Percentiles rank a stretch among this genome's conserved stretches.
These are phyloP conservation scores for Nansenia antarctica DNA, from an alignment of 2,113 vertebrate species.

Conservation along the genomic window DNA sequence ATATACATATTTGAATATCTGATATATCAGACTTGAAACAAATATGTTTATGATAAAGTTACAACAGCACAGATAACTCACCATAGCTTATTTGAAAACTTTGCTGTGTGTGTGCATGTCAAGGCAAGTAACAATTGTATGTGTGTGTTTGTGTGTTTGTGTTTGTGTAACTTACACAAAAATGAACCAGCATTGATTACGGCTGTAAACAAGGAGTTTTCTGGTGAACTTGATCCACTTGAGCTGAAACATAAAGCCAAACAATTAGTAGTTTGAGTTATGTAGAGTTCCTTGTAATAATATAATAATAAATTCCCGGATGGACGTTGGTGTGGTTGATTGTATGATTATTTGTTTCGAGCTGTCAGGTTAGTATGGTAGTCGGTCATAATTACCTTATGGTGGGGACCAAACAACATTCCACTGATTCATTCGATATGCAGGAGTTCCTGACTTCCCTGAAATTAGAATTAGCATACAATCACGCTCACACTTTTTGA, in stretches of 20 bases:
- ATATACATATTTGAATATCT: background rate
- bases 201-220: slow-evolving; percentile 76
- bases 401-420: slow-evolving; percentile 70
- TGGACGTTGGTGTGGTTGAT: too few species aligned
- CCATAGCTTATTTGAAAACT: background rate
- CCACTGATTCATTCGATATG: slow-evolving; percentile 44
- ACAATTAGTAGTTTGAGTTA: background rate
- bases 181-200: slow-evolving; percentile 70
- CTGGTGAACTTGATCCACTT: slow-evolving; percentile 67
- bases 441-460: slow-evolving; percentile 66
- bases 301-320: too few species aligned
- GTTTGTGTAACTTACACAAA: slow-evolving; percentile 69
- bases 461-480: slow-evolving; percentile 13
- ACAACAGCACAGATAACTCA: background rate
- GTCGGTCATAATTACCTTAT: slow-evolving; percentile 69
- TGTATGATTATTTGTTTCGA: background rate
- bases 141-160: background rate
- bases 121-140: background rate
- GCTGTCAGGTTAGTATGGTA: background rate
- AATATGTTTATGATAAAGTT: background rate
- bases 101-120: background rate
- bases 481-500: too few species aligned
- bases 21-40: too few species aligned
- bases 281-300: too few species aligned
- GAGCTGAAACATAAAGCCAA: slow-evolving; percentile 55